Evolutionary conservation across 2,888 invertebrate genomes (phyloP).

Genomic region (Phlogophora meticulosa): DNA sequence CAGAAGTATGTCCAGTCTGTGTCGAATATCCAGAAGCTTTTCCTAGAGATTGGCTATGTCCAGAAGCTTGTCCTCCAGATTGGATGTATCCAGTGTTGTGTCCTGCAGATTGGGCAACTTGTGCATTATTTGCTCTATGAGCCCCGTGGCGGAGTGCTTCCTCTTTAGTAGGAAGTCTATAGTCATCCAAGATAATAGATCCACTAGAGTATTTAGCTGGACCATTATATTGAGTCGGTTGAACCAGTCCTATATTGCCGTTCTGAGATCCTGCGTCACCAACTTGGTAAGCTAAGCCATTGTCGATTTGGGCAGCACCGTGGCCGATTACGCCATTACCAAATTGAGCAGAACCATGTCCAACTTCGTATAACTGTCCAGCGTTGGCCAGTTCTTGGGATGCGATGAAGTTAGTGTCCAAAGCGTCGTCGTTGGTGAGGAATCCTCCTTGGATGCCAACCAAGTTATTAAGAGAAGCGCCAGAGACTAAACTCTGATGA

Average conservation of each 20-base stretch:
- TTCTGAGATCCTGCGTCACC: constrained; percentile 52
- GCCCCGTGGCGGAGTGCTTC: constrained; percentile 61
- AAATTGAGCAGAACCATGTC: constrained; percentile 58
- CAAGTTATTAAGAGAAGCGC: constrained; percentile 84
- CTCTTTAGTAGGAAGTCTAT: constrained; percentile 80
- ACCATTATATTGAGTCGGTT: constrained; percentile 78
- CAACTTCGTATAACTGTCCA: constrained; percentile 66
- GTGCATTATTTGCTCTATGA: constrained; percentile 31
- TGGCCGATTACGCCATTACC: constrained; percentile 47
- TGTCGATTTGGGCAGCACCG: constrained; percentile 47
- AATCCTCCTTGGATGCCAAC: constrained; percentile 87
- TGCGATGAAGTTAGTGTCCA: constrained; percentile 84
- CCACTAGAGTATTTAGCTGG: constrained; percentile 83
- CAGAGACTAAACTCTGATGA: constrained; percentile 87
- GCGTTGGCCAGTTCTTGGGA: constrained; percentile 81
- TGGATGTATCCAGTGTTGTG: constrained; percentile 39
- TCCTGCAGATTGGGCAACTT: constrained; percentile 31
- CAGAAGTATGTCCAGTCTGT: constrained; percentile 45
- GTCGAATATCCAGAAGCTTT: constrained; percentile 43
- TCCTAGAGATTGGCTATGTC: constrained; percentile 14
- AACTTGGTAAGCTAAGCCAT: constrained; percentile 70
- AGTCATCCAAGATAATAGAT: constrained; percentile 86
- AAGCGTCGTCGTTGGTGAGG: constrained; percentile 77
- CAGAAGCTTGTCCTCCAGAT: constrained; percentile 30
- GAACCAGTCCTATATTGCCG: constrained; percentile 78